Conservation (phyloP, 2,888 invertebrate genomes). For the Steinernema scapterisci region DNA sequence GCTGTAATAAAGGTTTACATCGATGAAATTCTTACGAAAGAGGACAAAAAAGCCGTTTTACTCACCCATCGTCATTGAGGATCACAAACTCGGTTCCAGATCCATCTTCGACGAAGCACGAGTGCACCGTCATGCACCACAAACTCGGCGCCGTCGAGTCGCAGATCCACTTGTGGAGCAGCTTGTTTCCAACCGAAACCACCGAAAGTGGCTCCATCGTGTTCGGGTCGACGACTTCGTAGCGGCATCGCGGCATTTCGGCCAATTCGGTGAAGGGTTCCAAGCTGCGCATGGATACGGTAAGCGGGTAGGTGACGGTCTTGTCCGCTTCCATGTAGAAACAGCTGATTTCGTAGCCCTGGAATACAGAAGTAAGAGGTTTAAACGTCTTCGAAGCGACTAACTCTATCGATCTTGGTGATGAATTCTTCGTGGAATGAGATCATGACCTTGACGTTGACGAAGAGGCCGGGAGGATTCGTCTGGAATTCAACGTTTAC, state of each 20-base stretch:
- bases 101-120: slow-evolving; percentile 66
- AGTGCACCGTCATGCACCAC: slow-evolving; percentile 67
- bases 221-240: slow-evolving; percentile 62
- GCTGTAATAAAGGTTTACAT: slow-evolving; percentile 38
- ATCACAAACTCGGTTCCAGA: slow-evolving; percentile 56
- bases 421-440: slow-evolving; percentile 67
- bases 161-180: slow-evolving; percentile 63
- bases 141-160: slow-evolving; percentile 58
- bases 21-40: no score
- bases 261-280: slow-evolving; percentile 56
- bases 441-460: slow-evolving; percentile 65
- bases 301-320: slow-evolving; percentile 66
- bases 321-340: slow-evolving; percentile 65
- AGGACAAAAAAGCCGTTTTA: no score
- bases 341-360: slow-evolving; percentile 58
- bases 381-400: no score
- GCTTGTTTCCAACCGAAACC: slow-evolving; percentile 60
- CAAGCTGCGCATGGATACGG: slow-evolving; percentile 55
- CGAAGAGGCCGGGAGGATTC: slow-evolving; percentile 64
- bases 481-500: slow-evolving; percentile 45
- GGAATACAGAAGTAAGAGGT: no score
- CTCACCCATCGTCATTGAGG: slow-evolving; percentile 60
- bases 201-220: slow-evolving; percentile 59
- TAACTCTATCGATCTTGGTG: slow-evolving; percentile 64
- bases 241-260: slow-evolving; percentile 61